phyloP scores from a whole-genome alignment of 2,113 vertebrate species.

The Plecturocebus donacophilus region DNA sequence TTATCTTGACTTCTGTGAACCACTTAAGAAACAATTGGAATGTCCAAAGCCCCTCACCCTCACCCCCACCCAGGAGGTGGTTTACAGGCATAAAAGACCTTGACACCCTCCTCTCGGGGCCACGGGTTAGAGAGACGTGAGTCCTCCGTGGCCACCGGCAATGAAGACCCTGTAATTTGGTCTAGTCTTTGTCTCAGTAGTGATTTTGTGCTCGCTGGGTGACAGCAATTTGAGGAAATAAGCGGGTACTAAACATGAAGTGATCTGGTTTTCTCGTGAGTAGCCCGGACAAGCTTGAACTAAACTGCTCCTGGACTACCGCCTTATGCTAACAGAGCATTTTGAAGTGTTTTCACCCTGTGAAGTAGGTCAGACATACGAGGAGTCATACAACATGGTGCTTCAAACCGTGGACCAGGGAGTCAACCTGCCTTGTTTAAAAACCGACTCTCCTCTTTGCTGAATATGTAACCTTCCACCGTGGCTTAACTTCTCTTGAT shows the following conservation, averaged over 20 bases:
- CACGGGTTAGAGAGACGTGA: no score
- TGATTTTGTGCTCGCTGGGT: no score
- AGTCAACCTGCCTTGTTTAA: neutral
- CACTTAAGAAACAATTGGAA: no score
- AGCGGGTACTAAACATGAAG: neutral
- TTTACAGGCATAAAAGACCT: no score
- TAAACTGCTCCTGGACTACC: neutral
- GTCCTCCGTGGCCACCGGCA: no score
- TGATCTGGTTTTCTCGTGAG: neutral
- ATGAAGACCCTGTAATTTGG: no score
- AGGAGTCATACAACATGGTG: neutral
- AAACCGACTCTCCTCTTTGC: neutral
- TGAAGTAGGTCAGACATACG: neutral
- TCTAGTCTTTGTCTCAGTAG: no score
- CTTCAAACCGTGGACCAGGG: neutral
- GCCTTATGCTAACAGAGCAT: neutral
- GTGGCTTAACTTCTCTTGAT: neutral
- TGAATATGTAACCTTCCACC: neutral
- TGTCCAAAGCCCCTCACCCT: no score
- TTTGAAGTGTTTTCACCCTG: neutral
- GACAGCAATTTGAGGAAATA: neutral
- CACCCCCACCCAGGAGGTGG: no score
- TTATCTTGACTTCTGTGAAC: no score
- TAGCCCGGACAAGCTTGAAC: neutral
- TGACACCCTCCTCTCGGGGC: no score